A percentile compares a stretch with the other conserved stretches of the same genome.
These are phyloP conservation scores for Pseudorhombus dupliciocellatus DNA, from an alignment of 2,113 vertebrate genomes.

Conservation along the genomic window DNA sequence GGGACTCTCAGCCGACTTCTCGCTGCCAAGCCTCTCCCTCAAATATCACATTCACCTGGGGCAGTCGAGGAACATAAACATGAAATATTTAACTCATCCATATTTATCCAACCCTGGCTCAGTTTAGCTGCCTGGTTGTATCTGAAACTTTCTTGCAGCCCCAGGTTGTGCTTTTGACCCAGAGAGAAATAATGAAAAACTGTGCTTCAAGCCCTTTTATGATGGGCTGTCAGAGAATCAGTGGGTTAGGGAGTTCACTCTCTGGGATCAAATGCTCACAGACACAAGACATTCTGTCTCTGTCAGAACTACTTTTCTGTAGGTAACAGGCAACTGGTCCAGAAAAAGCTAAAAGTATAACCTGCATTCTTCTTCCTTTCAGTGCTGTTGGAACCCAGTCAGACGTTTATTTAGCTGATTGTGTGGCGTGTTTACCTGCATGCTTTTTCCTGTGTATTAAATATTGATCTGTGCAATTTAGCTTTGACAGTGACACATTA, in stretches of 20 bases:
- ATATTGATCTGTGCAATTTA: constrained; percentile 46
- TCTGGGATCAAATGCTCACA: constrained; percentile 24
- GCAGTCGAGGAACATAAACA: constrained; percentile 30
- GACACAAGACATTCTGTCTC: constrained; percentile 22
- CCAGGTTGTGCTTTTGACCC: constrained; percentile 27
- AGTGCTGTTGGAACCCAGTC: constrained; percentile 13
- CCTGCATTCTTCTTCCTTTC: constrained; percentile 10
- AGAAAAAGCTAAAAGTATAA: background rate
- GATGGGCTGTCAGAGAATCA: constrained; percentile 13
- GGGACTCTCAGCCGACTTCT: constrained; percentile 18
- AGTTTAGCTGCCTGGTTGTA: constrained; percentile 25
- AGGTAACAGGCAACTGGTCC: background rate
- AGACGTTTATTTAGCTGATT: constrained; percentile 3
- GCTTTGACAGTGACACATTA: constrained; percentile 23
- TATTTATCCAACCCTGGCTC: constrained; percentile 38
- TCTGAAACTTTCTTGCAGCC: background rate
- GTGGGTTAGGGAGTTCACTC: constrained; percentile 37
- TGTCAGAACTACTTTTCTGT: constrained; percentile 9
- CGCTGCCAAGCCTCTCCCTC: constrained; percentile 17
- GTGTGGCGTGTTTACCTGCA: constrained; percentile 1
- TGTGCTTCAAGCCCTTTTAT: background rate
- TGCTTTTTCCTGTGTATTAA: constrained; percentile 25
- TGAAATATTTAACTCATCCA: constrained; percentile 58
- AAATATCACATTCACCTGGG: constrained; percentile 18
- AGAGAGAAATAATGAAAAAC: constrained; percentile 21